Evolutionary conservation across 2,797 vertebrate genomes (phyloP).

Genomic region (Selene dorsalis): DNA sequence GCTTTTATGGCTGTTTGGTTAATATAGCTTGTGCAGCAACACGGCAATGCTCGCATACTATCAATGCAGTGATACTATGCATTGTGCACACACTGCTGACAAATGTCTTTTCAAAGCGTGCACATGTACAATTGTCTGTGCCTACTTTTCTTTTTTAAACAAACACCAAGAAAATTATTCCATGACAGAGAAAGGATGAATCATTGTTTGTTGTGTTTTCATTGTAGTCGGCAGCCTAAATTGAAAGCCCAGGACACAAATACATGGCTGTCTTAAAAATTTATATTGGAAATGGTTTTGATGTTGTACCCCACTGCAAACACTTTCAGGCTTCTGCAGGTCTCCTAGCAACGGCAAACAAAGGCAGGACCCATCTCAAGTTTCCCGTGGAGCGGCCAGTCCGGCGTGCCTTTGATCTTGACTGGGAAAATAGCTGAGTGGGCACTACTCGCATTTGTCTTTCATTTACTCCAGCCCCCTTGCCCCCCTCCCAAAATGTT

Average conservation of each 20-base stretch:
- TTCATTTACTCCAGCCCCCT: slow-evolving; percentile 83
- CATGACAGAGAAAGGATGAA: slow-evolving; percentile 59
- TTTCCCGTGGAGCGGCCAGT: slow-evolving; percentile 85
- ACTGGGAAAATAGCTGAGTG: slow-evolving; percentile 86
- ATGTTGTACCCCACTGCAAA: slow-evolving; percentile 87
- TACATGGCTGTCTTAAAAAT: slow-evolving; percentile 85
- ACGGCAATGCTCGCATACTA: background rate
- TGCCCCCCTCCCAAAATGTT: slow-evolving; percentile 74
- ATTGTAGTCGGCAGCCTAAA: slow-evolving; percentile 68
- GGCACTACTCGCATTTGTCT: slow-evolving; percentile 87
- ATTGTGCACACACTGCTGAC: slow-evolving; percentile 20
- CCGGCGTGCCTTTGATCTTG: slow-evolving; percentile 85
- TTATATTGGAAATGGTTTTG: slow-evolving; percentile 89
- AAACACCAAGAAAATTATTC: slow-evolving; percentile 56
- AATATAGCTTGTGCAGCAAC: slow-evolving; percentile 31
- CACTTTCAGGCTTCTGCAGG: slow-evolving; percentile 85
- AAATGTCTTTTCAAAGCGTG: slow-evolving; percentile 30
- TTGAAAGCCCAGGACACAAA: slow-evolving; percentile 77
- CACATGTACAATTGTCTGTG: slow-evolving; percentile 39
- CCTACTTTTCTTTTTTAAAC: slow-evolving; percentile 47
- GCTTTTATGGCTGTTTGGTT: slow-evolving; percentile 35
- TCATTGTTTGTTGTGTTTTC: slow-evolving; percentile 77
- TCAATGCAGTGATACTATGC: background rate
- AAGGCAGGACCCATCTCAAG: slow-evolving; percentile 89
- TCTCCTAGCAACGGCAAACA: slow-evolving; percentile 91